Base-by-base conservation (phyloP, 1,140 invertebrate genomes). In the Leptoteleia sp. region DNA sequence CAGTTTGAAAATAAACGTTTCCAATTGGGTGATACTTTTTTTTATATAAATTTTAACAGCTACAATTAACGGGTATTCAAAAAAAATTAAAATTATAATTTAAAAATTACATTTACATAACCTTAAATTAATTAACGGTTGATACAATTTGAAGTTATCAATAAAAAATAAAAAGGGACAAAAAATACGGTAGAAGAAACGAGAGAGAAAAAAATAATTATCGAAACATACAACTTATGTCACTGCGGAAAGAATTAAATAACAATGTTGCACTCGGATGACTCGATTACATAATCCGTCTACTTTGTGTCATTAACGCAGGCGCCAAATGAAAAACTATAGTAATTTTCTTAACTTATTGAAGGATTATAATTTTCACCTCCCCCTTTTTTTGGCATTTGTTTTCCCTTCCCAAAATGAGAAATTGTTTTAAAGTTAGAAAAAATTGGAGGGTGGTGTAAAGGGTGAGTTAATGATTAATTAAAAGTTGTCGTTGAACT, bases 161-260 rank as follows among this genome's bases (percentile, higher is more conserved):
- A 6, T 6, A 6, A 45, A 13, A 12, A 27, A 17, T n/a, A n/a
- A n/a, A n/a, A n/a, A n/a, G n/a, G n/a, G n/a, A n/a, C n/a, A n/a
- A n/a, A n/a, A n/a, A n/a, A n/a, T n/a, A n/a, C n/a, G n/a, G n/a
- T n/a, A n/a, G n/a, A n/a, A n/a, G n/a, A n/a, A n/a, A n/a, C n/a
- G n/a, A n/a, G n/a, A n/a, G 0, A 3, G n/a, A 8, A 12, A 12
- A 31, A 13, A 15, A 16, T 16, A 17, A 48, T 25, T 3, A 25
- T 25, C 22, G 0, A 50, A 19, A 19, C 17, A 19, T 4, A 50
- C n/a, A 0, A 13, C 7, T 19, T 52, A 37, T 52, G 48, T 37
- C 31, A 52, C n/a, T 52, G 11, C 31, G 27, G 13, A 55, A 29
- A 37, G 5, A 29, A 57, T 59, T n/a, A 59, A 59, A 59, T 59